These are phyloP conservation scores for Rotaria macrura DNA, from an alignment of 2,888 invertebrate species.

Conservation along the genomic window DNA sequence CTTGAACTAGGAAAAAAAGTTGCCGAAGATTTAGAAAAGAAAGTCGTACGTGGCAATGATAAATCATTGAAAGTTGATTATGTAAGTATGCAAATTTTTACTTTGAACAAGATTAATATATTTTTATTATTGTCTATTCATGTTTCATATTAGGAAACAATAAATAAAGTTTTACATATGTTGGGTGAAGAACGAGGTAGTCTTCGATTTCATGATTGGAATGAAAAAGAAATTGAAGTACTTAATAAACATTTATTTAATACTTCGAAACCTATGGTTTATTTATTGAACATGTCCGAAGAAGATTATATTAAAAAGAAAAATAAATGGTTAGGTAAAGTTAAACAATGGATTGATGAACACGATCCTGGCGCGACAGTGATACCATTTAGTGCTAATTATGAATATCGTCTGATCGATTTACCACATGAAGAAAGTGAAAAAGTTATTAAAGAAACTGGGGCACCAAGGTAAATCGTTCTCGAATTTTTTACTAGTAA, in stretches of 20 bases:
- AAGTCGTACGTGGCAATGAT: constrained; percentile 66
- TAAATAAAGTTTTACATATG: constrained; percentile 45
- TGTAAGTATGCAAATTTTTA: constrained; percentile 54
- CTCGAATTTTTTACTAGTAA: not conserved
- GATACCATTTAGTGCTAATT: constrained; percentile 86
- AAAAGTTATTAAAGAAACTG: constrained; percentile 20
- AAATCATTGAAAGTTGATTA: constrained; percentile 91
- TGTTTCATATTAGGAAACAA: not conserved
- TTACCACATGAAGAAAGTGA: constrained; percentile 50
- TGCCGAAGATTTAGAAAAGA: constrained; percentile 72
- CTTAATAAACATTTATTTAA: constrained; percentile 89
- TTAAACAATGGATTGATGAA: constrained; percentile 96
- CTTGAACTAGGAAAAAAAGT: constrained; percentile 71
- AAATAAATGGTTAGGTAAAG: constrained; percentile 86
- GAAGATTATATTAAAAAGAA: constrained; percentile 90
- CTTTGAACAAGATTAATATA: not conserved
- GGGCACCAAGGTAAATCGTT: constrained; percentile 17
- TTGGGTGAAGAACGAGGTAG: constrained; percentile 80
- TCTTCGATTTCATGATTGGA: constrained; percentile 84
- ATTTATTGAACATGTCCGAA: constrained; percentile 88
- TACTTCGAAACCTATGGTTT: constrained; percentile 91
- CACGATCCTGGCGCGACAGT: constrained; percentile 76
- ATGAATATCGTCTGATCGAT: constrained; percentile 74
- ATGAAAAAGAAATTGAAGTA: constrained; percentile 83
- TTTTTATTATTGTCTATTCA: not conserved